These are phyloP conservation scores for Alexandromys fortis DNA, from an alignment of 2,113 vertebrate genomes.

Conservation along the genomic window DNA sequence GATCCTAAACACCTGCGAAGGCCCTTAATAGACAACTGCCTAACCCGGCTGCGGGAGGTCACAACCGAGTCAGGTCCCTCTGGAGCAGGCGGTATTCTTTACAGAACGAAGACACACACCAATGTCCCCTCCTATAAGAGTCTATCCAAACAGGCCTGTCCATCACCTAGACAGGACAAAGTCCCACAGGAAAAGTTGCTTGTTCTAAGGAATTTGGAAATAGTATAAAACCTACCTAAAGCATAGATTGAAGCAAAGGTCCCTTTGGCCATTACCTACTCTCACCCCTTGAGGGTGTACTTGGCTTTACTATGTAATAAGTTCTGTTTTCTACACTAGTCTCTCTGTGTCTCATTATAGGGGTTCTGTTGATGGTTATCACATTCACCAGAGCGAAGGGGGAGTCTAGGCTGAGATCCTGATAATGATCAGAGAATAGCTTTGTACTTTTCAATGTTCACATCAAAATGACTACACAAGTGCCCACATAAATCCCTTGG, in stretches of 20 bases:
- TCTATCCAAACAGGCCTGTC: background rate
- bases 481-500: background rate
- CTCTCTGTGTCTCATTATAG: background rate
- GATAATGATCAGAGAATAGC: background rate
- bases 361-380: background rate
- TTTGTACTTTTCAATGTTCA: background rate
- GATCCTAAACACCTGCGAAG: background rate
- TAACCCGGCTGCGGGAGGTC: background rate
- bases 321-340: background rate
- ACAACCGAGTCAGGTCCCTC: background rate
- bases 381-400: background rate
- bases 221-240: background rate
- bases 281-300: background rate
- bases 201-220: background rate
- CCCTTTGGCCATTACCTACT: background rate
- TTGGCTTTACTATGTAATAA: background rate
- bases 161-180: background rate
- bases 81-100: background rate
- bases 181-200: background rate
- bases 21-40: background rate
- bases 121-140: background rate
- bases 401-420: background rate
- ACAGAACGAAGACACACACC: background rate
- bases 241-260: too few species aligned
- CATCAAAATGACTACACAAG: background rate